A percentile compares a stretch with the other conserved stretches of the same genome.
Evolutionary conservation across 2,113 vertebrate species (phyloP).

Genomic region (Saimiri boliviensis): DNA sequence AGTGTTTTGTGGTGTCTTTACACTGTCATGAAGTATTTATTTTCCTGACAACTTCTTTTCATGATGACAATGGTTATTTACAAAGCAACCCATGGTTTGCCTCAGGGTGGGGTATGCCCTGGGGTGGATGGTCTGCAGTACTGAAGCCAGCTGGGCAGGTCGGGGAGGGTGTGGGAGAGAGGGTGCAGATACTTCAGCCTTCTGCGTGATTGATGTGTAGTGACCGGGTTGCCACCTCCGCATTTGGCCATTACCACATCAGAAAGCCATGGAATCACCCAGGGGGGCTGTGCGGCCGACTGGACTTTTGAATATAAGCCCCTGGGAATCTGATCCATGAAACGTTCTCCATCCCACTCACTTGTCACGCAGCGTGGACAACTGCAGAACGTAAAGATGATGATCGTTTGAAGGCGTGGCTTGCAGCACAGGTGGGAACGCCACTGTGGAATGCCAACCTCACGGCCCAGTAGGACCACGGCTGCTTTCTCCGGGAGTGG

Average conservation of each 20-base stretch:
- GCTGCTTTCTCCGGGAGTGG: fast-evolving
- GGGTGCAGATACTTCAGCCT: fast-evolving
- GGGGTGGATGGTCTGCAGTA: fast-evolving
- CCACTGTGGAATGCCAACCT: fast-evolving
- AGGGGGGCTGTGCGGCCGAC: neutral
- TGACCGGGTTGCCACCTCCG: neutral
- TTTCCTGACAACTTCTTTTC: neutral
- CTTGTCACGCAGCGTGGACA: fast-evolving
- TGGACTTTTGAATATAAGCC: neutral
- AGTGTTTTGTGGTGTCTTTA: neutral
- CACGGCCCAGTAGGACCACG: fast-evolving
- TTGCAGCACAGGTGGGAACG: fast-evolving
- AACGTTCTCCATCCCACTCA: fast-evolving
- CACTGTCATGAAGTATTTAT: fast-evolving
- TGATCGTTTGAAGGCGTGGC: no score
- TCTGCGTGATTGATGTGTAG: fast-evolving
- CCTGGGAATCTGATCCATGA: neutral
- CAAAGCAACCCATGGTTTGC: fast-evolving
- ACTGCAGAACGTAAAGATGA: neutral
- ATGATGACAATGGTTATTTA: neutral
- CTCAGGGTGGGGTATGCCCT: fast-evolving
- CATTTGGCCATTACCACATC: neutral
- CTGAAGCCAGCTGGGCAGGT: neutral
- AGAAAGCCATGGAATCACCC: neutral
- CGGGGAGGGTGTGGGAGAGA: neutral